Evolutionary conservation across 2,113 vertebrate species (phyloP).

Genomic region (Neolamprologus cancellatus): DNA sequence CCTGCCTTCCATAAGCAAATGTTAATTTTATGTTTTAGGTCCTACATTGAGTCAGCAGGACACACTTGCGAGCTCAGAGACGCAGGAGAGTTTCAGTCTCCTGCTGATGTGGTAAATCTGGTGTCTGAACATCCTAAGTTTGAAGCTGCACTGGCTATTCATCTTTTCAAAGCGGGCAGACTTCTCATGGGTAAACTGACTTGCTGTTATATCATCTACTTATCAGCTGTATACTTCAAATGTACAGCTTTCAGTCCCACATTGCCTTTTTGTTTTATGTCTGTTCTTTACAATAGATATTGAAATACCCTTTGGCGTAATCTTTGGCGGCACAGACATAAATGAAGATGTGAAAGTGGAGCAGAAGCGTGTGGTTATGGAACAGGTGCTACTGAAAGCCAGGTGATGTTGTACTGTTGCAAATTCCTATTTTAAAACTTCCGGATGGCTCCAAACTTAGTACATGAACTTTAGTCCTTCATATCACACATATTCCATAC

Average conservation of each 20-base stretch:
- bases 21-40: slow-evolving; percentile 57
- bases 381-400: slow-evolving; percentile 81
- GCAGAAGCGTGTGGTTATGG: slow-evolving; percentile 81
- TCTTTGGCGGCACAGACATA: slow-evolving; percentile 94
- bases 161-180: slow-evolving; percentile 84
- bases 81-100: slow-evolving; percentile 67
- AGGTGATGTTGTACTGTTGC: slow-evolving; percentile 69
- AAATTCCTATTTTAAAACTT: neutral
- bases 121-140: slow-evolving; percentile 54
- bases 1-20: neutral
- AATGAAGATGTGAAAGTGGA: slow-evolving; percentile 86
- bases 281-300: slow-evolving; percentile 67
- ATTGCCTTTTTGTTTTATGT: slow-evolving; percentile 11
- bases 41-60: slow-evolving; percentile 81
- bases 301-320: slow-evolving; percentile 81
- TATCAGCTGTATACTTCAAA: neutral
- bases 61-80: slow-evolving; percentile 83
- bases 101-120: slow-evolving; percentile 69
- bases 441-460: neutral
- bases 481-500: neutral
- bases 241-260: neutral
- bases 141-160: slow-evolving; percentile 83
- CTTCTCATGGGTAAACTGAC: slow-evolving; percentile 80
- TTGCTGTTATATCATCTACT: neutral
- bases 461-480: neutral